Conservation (phyloP, 2,888 invertebrate genomes). For the Theretra japonica region DNA sequence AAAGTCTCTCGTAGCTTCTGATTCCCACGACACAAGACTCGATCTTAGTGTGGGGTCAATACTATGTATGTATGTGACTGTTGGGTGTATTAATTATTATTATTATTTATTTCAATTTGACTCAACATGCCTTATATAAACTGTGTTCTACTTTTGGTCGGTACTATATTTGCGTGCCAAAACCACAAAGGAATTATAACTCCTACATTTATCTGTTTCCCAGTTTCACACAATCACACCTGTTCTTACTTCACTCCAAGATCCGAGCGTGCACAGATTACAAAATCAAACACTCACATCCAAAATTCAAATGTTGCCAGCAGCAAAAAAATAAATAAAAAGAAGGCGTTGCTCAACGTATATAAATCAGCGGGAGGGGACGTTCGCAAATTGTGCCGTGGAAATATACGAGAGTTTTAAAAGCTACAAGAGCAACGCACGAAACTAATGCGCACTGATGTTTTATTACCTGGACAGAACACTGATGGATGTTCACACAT, state of each 20-base stretch:
- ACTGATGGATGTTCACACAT: slow-evolving; percentile 5
- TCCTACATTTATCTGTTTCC: no score
- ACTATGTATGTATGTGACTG: no score
- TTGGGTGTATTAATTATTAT: no score
- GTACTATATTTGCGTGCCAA: no score
- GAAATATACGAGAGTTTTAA: slow-evolving; percentile 31
- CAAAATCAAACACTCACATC: neutral
- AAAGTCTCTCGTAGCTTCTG: no score
- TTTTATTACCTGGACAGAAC: slow-evolving; percentile 16
- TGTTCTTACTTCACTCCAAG: neutral
- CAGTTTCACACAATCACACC: no score
- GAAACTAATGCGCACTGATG: slow-evolving; percentile 16
- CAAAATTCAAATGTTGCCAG: slow-evolving; percentile 19
- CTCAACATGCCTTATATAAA: no score
- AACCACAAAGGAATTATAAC: no score
- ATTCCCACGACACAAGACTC: no score
- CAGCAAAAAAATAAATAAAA: neutral
- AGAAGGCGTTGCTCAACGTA: slow-evolving; percentile 15
- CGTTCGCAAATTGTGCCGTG: slow-evolving; percentile 30
- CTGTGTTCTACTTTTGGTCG: no score
- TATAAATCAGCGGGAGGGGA: slow-evolving; percentile 29
- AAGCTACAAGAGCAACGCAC: slow-evolving; percentile 25
- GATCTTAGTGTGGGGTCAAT: no score
- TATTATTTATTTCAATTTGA: no score
- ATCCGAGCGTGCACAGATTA: neutral